Percentiles rank a stretch among this genome's conserved stretches.
phyloP scores from a whole-genome alignment of 1,140 invertebrate species.

The Stegodyphus mimosarum region DNA sequence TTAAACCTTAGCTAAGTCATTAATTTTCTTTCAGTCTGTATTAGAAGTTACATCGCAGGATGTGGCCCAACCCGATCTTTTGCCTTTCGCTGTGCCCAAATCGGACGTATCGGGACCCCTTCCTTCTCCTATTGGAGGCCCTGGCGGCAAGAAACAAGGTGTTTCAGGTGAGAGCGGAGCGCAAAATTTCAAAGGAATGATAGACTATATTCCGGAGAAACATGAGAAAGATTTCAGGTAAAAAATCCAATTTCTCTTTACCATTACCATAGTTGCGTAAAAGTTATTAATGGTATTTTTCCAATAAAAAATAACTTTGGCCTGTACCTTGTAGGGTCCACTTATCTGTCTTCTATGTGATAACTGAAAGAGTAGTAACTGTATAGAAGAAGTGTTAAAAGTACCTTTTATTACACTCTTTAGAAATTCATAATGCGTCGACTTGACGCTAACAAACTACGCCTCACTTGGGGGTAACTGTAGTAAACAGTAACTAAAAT shows the following conservation, averaged over 20 bases:
- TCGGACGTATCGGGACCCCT: not conserved
- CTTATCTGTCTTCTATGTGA: no score
- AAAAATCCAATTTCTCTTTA: not conserved
- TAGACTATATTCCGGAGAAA: constrained; percentile 68
- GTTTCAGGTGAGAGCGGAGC: constrained; percentile 76
- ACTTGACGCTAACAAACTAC: no score
- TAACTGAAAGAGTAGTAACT: no score
- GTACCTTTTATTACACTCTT: no score
- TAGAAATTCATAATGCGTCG: no score
- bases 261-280: no score
- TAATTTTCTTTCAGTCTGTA: constrained; percentile 34
- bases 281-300: no score
- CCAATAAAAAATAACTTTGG: no score
- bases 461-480: no score
- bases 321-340: no score
- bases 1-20: not conserved
- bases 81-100: constrained; percentile 3
- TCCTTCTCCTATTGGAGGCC: not conserved
- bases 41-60: constrained; percentile 31
- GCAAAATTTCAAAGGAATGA: not conserved
- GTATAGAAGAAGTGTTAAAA: no score
- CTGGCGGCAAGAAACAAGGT: constrained; percentile 76
- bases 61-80: not conserved
- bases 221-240: constrained; percentile 77
- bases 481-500: no score